Percentiles rank a stretch among this genome's conserved stretches.
Evolutionary conservation across 2,888 invertebrate species (phyloP).

Genomic region (Tromatobia lineatoria): DNA sequence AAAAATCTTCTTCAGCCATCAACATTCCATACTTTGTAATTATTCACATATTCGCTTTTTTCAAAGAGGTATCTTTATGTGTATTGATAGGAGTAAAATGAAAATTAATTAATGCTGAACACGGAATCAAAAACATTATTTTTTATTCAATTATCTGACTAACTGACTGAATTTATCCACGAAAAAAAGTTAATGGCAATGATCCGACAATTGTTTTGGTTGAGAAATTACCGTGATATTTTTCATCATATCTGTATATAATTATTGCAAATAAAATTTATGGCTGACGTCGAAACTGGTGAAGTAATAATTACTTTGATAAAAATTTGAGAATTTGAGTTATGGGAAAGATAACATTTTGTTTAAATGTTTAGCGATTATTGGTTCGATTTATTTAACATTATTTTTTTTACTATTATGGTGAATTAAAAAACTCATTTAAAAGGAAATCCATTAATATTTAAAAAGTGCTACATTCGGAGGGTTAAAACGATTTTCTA

Average conservation of each 20-base stretch:
- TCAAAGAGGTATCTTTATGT: background rate
- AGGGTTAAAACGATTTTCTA: no score
- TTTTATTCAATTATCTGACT: background rate
- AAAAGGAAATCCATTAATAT: no score
- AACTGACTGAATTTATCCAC: background rate
- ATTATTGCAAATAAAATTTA: background rate
- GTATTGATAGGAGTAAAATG: background rate
- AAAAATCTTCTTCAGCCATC: background rate
- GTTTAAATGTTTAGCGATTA: no score
- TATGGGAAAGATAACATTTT: no score
- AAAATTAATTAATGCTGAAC: background rate
- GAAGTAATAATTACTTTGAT: no score
- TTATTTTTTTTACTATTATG: no score
- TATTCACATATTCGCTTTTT: background rate
- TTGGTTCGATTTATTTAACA: no score
- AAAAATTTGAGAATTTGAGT: no score
- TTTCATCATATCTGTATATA: background rate
- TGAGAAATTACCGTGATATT: background rate
- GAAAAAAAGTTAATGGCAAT: background rate
- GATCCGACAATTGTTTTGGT: background rate
- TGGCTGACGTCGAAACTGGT: no score
- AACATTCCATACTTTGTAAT: slow-evolving; percentile 9
- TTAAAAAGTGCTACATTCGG: no score
- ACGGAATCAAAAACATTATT: background rate
- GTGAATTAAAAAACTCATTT: no score